phyloP scores from a whole-genome alignment of 2,797 vertebrate genomes.

The Thalassophryne amazonica region DNA sequence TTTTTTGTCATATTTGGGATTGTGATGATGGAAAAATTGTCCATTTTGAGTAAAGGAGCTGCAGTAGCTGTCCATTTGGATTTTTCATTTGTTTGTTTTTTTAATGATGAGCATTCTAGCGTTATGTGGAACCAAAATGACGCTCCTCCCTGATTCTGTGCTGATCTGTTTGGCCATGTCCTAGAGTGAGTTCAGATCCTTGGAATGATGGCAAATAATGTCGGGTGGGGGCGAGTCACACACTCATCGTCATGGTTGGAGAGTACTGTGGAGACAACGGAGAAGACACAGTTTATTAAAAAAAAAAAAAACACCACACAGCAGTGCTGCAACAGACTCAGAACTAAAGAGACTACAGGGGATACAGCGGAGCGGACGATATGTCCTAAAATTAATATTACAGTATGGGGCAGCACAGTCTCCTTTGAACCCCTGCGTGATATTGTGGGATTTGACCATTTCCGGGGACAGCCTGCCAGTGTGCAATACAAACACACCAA shows the following conservation, averaged over 20 bases:
- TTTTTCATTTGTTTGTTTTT: conserved; percentile 50
- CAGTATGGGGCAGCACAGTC: no score
- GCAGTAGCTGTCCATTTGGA: conserved; percentile 80
- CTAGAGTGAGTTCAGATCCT: conserved; percentile 72
- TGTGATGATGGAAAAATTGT: conserved; percentile 76
- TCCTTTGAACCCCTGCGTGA: no score
- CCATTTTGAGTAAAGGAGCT: conserved; percentile 90
- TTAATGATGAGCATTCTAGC: conserved; percentile 64
- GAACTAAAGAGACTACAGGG: no score
- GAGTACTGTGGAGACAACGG: conserved; percentile 85
- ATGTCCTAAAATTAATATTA: no score
- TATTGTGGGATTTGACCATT: no score
- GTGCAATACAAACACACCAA: no score
- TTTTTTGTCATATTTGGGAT: conserved; percentile 83
- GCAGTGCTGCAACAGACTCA: no score
- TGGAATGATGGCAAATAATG: conserved; percentile 86
- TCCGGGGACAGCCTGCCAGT: no score
- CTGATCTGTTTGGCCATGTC: conserved; percentile 83
- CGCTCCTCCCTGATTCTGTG: conserved; percentile 83
- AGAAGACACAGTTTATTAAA: conserved; percentile 43
- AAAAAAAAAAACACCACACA: background rate
- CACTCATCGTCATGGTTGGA: conserved; percentile 99
- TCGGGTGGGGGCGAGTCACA: conserved; percentile 81
- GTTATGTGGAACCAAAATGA: conserved; percentile 89
- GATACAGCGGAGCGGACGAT: no score